These are phyloP conservation scores for Drosophila pseudoobscura DNA, from an alignment of 1,140 invertebrate genomes.

Conservation along the genomic window DNA sequence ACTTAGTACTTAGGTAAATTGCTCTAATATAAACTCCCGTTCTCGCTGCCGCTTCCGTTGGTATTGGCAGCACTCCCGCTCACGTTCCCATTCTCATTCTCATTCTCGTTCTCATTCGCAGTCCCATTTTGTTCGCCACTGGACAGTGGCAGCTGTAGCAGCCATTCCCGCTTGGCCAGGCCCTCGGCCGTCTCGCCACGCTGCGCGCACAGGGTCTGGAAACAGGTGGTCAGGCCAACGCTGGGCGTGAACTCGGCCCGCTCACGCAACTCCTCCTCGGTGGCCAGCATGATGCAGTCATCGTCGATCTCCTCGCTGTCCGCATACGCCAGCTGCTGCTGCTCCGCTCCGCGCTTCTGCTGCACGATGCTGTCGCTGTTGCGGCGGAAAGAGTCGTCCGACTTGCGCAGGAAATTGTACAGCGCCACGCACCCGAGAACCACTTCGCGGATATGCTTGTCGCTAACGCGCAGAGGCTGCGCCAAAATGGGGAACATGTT, in stretches of 20 bases:
- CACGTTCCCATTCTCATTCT: slow-evolving; percentile 32
- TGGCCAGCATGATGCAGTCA: slow-evolving; percentile 77
- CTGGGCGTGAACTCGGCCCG: slow-evolving; percentile 74
- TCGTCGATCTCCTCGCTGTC: slow-evolving; percentile 73
- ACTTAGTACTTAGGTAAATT: slow-evolving; percentile 72
- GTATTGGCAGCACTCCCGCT: slow-evolving; percentile 27
- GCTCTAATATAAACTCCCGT: slow-evolving; percentile 72
- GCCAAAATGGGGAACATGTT: slow-evolving; percentile 80
- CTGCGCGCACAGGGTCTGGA: slow-evolving; percentile 63
- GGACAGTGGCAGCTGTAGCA: slow-evolving; percentile 50
- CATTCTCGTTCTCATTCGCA: slow-evolving; percentile 20
- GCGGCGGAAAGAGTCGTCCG: slow-evolving; percentile 69
- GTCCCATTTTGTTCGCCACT: slow-evolving; percentile 37
- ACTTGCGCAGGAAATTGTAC: slow-evolving; percentile 81
- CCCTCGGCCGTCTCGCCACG: slow-evolving; percentile 66
- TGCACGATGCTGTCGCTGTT: slow-evolving; percentile 75
- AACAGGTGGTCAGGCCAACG: slow-evolving; percentile 72
- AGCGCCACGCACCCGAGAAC: slow-evolving; percentile 76
- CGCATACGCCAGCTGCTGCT: slow-evolving; percentile 57
- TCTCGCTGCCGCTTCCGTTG: slow-evolving; percentile 48
- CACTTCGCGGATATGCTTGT: slow-evolving; percentile 75
- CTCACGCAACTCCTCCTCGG: slow-evolving; percentile 71
- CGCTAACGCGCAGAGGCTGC: slow-evolving; percentile 70
- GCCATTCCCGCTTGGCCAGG: slow-evolving; percentile 67
- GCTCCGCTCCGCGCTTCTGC: slow-evolving; percentile 48